These are phyloP conservation scores for Caiman crocodilus DNA, from an alignment of 2,797 vertebrate species.

Conservation along the genomic window DNA sequence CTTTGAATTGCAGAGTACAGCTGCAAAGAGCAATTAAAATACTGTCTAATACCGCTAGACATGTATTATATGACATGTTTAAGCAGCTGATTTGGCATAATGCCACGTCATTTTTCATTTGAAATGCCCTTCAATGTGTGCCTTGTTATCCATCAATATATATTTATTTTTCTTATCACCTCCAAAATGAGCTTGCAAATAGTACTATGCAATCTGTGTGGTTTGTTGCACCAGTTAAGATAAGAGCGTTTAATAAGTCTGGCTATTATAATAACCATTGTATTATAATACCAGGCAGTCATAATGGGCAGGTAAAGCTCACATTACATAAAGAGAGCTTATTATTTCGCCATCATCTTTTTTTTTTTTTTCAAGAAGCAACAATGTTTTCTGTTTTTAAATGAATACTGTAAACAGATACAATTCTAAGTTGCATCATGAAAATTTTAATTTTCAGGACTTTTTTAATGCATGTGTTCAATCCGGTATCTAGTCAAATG, in stretches of 20 bases:
- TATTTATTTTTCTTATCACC: conserved; percentile 12
- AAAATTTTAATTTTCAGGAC: background rate
- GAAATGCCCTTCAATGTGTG: background rate
- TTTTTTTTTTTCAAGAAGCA: background rate
- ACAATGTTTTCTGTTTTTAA: background rate
- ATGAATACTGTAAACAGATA: background rate
- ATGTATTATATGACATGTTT: background rate
- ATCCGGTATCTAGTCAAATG: background rate
- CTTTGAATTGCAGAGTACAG: background rate
- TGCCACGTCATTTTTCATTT: background rate
- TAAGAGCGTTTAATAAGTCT: conserved; percentile 10
- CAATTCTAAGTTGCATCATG: background rate
- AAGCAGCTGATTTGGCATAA: background rate
- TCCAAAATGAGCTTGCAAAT: background rate
- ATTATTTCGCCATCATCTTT: background rate
- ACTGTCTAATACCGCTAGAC: background rate
- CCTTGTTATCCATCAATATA: background rate
- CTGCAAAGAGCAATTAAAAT: background rate
- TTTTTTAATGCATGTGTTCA: background rate
- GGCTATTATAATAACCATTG: background rate
- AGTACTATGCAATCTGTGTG: background rate
- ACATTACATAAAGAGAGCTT: background rate
- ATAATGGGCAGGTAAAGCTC: background rate
- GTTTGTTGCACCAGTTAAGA: background rate
- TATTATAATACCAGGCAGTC: background rate